phyloP scores from a whole-genome alignment of 2,888 invertebrate genomes.

The Ormyrus rosae region DNA sequence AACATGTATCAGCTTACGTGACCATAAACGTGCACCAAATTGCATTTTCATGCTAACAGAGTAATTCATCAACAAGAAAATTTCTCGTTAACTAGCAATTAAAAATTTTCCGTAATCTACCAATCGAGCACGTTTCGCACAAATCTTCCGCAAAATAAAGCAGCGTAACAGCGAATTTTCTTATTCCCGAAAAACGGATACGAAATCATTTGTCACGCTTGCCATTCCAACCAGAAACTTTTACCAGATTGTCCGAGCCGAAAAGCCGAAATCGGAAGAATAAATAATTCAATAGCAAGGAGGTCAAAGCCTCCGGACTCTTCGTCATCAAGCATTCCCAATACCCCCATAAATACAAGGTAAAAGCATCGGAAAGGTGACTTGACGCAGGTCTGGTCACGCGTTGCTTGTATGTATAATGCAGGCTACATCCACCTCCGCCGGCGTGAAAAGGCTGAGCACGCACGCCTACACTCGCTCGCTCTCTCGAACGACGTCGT shows the following conservation, averaged over 20 bases:
- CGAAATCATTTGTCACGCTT: too few relatives aligned
- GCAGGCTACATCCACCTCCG: neutral
- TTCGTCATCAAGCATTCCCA: neutral
- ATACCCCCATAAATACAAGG: neutral
- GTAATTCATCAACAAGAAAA: too few relatives aligned
- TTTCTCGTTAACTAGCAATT: too few relatives aligned
- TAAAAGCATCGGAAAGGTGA: neutral
- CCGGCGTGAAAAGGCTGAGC: constrained; percentile 21
- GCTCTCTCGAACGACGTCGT: constrained; percentile 16
- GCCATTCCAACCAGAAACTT: too few relatives aligned
- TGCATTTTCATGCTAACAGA: too few relatives aligned
- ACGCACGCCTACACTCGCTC: neutral
- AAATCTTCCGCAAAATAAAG: neutral
- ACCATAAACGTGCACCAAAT: too few relatives aligned
- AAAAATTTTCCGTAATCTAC: too few relatives aligned
- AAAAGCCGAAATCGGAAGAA: too few relatives aligned
- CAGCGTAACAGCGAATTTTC: neutral
- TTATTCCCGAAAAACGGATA: too few relatives aligned
- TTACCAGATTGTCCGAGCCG: too few relatives aligned
- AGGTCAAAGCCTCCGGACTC: neutral
- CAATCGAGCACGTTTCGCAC: too few relatives aligned
- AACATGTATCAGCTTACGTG: too few relatives aligned
- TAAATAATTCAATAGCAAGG: neutral
- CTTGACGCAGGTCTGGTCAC: neutral
- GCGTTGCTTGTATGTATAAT: constrained; percentile 20